phyloP scores from a whole-genome alignment of 2,888 invertebrate species.

The Caenorhabditis sp. region DNA sequence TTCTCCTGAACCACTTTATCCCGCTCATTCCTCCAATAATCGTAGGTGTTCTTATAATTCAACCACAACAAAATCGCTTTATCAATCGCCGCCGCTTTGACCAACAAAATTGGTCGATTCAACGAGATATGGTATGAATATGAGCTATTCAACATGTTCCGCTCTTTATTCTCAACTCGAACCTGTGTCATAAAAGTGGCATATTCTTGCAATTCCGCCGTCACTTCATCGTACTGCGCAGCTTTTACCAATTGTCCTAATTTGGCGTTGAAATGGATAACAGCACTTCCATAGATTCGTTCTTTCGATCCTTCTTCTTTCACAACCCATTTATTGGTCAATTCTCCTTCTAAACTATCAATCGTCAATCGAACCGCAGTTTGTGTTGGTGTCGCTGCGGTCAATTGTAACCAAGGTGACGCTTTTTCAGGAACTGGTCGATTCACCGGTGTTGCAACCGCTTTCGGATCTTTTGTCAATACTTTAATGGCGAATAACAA shows the following conservation, averaged over 20 bases:
- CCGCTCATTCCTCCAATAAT: slow-evolving; percentile 94
- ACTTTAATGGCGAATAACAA: slow-evolving; percentile 43
- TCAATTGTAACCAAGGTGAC: slow-evolving; percentile 84
- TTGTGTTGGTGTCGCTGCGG: slow-evolving; percentile 95
- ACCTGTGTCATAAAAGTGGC: slow-evolving; percentile 91
- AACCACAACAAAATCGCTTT: slow-evolving; percentile 94
- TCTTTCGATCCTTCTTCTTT: slow-evolving; percentile 48
- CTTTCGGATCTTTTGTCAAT: slow-evolving; percentile 13
- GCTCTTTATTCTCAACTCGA: slow-evolving; percentile 62
- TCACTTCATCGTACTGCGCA: slow-evolving; percentile 94
- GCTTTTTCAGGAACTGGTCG: slow-evolving; percentile 1
- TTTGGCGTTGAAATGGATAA: slow-evolving; percentile 91
- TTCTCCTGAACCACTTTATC: slow-evolving; percentile 28
- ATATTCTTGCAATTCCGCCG: slow-evolving; percentile 95
- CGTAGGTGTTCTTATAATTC: slow-evolving; percentile 98
- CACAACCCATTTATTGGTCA: slow-evolving; percentile 72
- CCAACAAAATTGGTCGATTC: slow-evolving; percentile 90
- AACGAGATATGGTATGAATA: slow-evolving; percentile 78
- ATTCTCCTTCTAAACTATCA: slow-evolving; percentile 87
- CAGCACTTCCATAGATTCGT: slow-evolving; percentile 76
- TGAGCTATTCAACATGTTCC: slow-evolving; percentile 37
- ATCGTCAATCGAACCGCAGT: slow-evolving; percentile 95
- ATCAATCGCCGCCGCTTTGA: slow-evolving; percentile 95
- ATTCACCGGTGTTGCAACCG: slow-evolving; percentile 1
- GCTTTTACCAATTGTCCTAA: slow-evolving; percentile 77